These are phyloP conservation scores for Cyclophora albipunctata DNA, from an alignment of 2,888 invertebrate species.

Conservation along the genomic window DNA sequence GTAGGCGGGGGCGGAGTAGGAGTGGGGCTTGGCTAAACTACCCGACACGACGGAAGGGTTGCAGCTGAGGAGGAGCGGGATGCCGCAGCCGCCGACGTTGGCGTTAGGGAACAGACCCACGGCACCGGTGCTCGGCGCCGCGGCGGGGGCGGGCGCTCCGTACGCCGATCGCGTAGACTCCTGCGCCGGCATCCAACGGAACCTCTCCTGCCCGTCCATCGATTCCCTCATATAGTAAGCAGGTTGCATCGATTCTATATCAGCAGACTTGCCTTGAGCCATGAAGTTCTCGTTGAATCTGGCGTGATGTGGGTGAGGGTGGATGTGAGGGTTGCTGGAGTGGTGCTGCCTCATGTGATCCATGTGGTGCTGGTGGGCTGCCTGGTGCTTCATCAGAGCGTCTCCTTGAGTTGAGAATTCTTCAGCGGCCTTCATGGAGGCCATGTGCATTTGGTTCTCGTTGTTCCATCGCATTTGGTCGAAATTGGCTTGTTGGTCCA, in stretches of 20 bases:
- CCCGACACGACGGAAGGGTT: conserved; percentile 58
- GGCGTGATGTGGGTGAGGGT: conserved; percentile 7
- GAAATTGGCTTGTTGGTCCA: not conserved
- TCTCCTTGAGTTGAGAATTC: conserved; percentile 11
- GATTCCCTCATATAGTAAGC: conserved; percentile 38
- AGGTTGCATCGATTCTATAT: conserved; percentile 25
- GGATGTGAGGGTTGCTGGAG: conserved; percentile 4
- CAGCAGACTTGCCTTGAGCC: conserved; percentile 33
- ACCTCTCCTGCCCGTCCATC: conserved; percentile 26
- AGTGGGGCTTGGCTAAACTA: conserved; percentile 43
- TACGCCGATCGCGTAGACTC: conserved; percentile 39
- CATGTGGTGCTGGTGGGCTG: conserved; percentile 14
- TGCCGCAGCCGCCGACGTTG: conserved; percentile 53
- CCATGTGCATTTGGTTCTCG: conserved; percentile 12
- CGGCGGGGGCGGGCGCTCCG: conserved; percentile 23
- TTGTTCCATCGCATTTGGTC: conserved; percentile 15
- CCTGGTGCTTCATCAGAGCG: conserved; percentile 8
- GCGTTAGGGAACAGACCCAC: conserved; percentile 59
- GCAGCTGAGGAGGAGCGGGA: conserved; percentile 61
- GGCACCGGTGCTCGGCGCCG: conserved; percentile 22
- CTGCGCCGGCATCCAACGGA: conserved; percentile 40
- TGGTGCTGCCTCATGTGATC: conserved; percentile 11
- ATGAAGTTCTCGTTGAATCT: conserved; percentile 14
- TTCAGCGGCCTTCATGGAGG: conserved; percentile 13
- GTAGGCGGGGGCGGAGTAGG: conserved; percentile 41